Percentiles rank a stretch among this genome's conserved stretches.
Evolutionary conservation across 2,113 vertebrate genomes (phyloP).

Genomic region (Pseudorectes ferrugineus): DNA sequence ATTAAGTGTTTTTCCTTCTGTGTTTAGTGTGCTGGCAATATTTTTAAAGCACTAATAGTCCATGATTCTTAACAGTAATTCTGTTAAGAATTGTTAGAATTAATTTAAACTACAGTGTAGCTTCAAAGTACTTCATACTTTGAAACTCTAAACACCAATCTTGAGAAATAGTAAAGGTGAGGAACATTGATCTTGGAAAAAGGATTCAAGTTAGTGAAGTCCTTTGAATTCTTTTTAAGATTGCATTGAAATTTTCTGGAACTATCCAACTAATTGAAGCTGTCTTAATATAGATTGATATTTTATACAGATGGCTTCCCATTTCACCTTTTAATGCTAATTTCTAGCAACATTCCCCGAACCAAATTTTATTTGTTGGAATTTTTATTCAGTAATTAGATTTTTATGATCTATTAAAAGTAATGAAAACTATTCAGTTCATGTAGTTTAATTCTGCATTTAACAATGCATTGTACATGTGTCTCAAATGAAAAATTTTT

Average conservation of each 20-base stretch:
- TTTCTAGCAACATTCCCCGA: not conserved
- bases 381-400: not conserved
- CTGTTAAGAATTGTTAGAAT: slow-evolving; percentile 1
- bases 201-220: not conserved
- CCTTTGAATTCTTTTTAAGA: not conserved
- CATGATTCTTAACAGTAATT: slow-evolving; percentile 1
- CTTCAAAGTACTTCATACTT: not conserved
- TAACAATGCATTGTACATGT: not conserved
- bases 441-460: not conserved
- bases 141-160: not conserved
- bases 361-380: not conserved
- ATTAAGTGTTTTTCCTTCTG: not conserved
- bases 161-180: not conserved
- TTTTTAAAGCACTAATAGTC: not conserved
- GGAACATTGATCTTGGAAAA: not conserved
- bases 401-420: not conserved
- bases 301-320: not conserved
- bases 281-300: not conserved
- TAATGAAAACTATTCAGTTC: not conserved
- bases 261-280: not conserved
- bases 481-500: not conserved
- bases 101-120: not conserved
- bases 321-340: not conserved
- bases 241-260: not conserved
- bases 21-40: not conserved